Percentiles rank a stretch among this genome's conserved stretches.
phyloP scores from a whole-genome alignment of 1,140 invertebrate species.

The Hestina assimilis region DNA sequence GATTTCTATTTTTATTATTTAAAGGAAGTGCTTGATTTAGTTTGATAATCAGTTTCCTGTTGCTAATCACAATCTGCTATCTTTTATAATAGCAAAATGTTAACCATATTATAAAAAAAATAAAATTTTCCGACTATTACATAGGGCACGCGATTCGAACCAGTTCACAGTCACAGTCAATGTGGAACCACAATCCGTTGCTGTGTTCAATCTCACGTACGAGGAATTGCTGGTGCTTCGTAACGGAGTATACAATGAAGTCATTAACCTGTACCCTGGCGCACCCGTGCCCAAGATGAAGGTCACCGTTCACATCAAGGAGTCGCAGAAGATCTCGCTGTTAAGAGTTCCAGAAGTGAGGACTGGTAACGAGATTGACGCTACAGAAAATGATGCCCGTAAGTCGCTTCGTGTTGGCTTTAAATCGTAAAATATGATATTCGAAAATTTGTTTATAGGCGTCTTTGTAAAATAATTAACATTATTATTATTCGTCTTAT shows the following conservation, averaged over 20 bases:
- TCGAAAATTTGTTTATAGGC: too few relatives aligned
- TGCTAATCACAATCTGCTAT: neutral
- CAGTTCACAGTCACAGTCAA: conserved; percentile 81
- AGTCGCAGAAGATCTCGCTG: conserved; percentile 77
- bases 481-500: too few relatives aligned
- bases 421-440: too few relatives aligned
- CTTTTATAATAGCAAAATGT: too few relatives aligned
- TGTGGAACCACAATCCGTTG: conserved; percentile 79
- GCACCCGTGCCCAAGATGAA: conserved; percentile 79
- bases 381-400: conserved; percentile 71
- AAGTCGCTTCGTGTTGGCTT: conserved; percentile 28
- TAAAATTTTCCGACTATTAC: neutral
- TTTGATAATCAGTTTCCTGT: neutral
- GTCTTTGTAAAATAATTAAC: too few relatives aligned
- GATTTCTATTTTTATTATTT: too few relatives aligned
- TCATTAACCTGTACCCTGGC: conserved; percentile 81
- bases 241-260: conserved; percentile 80
- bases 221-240: conserved; percentile 81
- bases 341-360: conserved; percentile 80
- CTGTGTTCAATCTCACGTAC: conserved; percentile 82
- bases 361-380: conserved; percentile 79
- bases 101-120: too few relatives aligned
- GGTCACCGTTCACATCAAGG: conserved; percentile 80
- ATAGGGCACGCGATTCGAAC: conserved; percentile 82
- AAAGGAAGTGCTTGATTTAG: neutral